Conservation (phyloP, 2,888 invertebrate species). For the Xestia xanthographa region DNA sequence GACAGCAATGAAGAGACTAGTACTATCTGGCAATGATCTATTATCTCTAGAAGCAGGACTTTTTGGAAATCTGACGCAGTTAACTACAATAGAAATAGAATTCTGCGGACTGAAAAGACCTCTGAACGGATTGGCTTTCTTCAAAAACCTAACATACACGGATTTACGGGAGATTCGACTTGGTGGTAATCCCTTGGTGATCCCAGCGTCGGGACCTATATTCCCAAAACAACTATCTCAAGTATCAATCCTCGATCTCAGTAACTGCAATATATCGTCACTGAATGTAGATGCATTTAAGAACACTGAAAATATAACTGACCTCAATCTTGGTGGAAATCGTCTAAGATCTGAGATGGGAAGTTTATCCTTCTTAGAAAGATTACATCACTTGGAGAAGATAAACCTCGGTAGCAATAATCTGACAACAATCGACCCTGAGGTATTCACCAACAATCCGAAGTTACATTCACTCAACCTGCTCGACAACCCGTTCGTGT, state of each 20-base stretch:
- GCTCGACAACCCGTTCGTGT: conserved; percentile 93
- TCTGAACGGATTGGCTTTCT: conserved; percentile 92
- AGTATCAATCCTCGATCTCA: conserved; percentile 92
- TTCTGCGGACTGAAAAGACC: conserved; percentile 92
- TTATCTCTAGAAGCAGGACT: conserved; percentile 92
- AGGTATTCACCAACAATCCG: conserved; percentile 90
- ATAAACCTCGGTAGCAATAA: conserved; percentile 92
- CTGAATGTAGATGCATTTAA: conserved; percentile 91
- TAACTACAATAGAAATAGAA: conserved; percentile 92
- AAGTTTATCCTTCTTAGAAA: conserved; percentile 90
- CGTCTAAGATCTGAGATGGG: conserved; percentile 86
- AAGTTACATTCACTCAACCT: conserved; percentile 91
- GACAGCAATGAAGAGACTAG: conserved; percentile 92
- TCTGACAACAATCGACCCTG: conserved; percentile 90
- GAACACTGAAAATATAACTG: conserved; percentile 91
- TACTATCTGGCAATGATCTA: conserved; percentile 93
- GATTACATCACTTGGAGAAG: conserved; percentile 90
- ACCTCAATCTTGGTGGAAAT: conserved; percentile 91
- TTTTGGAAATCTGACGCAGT: conserved; percentile 92
- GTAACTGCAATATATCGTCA: conserved; percentile 91
- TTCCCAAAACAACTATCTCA: conserved; percentile 92
- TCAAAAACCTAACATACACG: conserved; percentile 91
- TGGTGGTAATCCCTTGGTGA: conserved; percentile 92
- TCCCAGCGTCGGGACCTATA: conserved; percentile 90
- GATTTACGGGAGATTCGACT: conserved; percentile 92